Base-by-base conservation (phyloP, 2,113 vertebrate genomes). In the Sciurus niger region DNA sequence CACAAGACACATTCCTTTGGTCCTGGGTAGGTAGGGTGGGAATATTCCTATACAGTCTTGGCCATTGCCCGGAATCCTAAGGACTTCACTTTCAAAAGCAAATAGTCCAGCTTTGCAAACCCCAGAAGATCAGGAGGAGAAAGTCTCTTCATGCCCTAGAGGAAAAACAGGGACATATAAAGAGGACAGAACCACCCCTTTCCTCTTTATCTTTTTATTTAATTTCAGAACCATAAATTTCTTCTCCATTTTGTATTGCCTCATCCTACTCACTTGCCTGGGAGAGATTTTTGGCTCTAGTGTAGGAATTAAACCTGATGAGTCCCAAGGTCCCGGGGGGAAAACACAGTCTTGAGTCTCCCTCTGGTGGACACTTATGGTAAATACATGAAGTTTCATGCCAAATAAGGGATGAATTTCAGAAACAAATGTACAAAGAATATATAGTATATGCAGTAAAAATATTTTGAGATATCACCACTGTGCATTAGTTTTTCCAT, bases 311-410 rank as follows among this genome's bases (percentile, higher is more conserved):
- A 78, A 92, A 88, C 17, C 13, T 1, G 10, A 79, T 70, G 25
- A 22, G 28, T 1, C 53, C 86, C 78, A 40, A 18, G 22, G 3
- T 40, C 89, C 78, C 46, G 65, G 46, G 65, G 78, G 94, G 32
- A 94, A 95, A 95, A 92, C 46, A 55, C 46, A 90, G 94, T 95
- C 84, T 80, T 90, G 55, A 74, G 68, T 96, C 97, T 90, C 97
- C 98, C 97, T 90, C 98, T 97, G 82, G 96, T 98, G 98, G 97
- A 93, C 8, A 6, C n/a, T 90, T 87, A 0, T 18, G 46, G 46
- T 43, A 95, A 87, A 88, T 7, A 89, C 18, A n/a, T 34, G 60
- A 32, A 70, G 40, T 37, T 84, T 48, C 58, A 20, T 37, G 79
- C 40, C 76, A 84, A 65, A 74, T 63, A 77, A 91, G 63, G 37